These are phyloP conservation scores for Catocala nupta DNA, from an alignment of 2,888 invertebrate species.

Conservation along the genomic window DNA sequence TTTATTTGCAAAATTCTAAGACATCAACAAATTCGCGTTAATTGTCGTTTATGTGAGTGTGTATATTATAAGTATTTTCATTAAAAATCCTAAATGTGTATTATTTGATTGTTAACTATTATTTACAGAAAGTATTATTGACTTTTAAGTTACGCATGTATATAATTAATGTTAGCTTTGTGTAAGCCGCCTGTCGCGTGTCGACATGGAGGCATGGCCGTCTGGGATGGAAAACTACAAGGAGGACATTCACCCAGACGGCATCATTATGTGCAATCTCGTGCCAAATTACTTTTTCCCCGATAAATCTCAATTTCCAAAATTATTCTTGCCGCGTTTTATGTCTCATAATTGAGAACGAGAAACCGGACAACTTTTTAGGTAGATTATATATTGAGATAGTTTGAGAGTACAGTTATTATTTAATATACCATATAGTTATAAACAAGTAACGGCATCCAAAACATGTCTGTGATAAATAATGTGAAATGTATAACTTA, in stretches of 20 bases:
- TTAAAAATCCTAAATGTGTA: no score
- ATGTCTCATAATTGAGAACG: constrained; percentile 15
- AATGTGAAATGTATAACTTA: not conserved
- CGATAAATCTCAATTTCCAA: constrained; percentile 28
- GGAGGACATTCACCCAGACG: constrained; percentile 50
- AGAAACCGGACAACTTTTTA: constrained; percentile 26
- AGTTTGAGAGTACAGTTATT: no score
- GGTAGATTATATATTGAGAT: not conserved
- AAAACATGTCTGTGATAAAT: not conserved
- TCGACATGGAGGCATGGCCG: not conserved
- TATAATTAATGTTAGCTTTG: constrained; percentile 37
- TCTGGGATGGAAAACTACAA: constrained; percentile 55
- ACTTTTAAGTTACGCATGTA: constrained; percentile 6
- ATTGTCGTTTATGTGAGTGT: no score
- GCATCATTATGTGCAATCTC: constrained; percentile 44
- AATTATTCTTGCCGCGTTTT: constrained; percentile 36
- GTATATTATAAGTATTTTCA: no score
- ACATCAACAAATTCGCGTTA: no score
- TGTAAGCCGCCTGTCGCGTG: constrained; percentile 11
- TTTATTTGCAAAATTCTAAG: no score
- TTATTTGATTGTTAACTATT: no score
- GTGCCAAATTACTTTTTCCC: constrained; percentile 42
- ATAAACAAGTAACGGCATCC: no score
- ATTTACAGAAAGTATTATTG: no score
- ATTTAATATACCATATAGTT: no score